phyloP scores from a whole-genome alignment of 1,140 invertebrate species.

The Scaptomyza hsui region DNA sequence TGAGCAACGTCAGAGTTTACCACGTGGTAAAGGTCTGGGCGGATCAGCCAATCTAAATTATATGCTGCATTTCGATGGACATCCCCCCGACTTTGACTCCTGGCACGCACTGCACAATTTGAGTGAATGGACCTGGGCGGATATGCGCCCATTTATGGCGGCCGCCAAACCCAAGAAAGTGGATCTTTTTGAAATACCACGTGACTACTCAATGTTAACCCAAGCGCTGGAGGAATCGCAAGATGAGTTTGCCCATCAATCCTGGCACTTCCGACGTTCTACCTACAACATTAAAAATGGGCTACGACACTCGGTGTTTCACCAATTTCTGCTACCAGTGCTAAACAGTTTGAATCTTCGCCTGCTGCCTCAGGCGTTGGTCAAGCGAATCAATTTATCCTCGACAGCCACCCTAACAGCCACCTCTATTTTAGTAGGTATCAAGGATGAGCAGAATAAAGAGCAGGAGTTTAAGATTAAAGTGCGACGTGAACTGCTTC shows the following conservation, averaged over 20 bases:
- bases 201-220: constrained; percentile 84
- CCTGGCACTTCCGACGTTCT: constrained; percentile 84
- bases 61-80: constrained; percentile 87
- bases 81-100: constrained; percentile 86
- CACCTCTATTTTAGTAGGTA: constrained; percentile 59
- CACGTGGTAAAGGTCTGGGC: constrained; percentile 88
- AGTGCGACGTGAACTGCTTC: constrained; percentile 88
- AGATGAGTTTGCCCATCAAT: constrained; percentile 82
- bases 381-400: constrained; percentile 83
- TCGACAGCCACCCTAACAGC: constrained; percentile 20
- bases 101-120: constrained; percentile 85
- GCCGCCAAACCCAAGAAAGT: constrained; percentile 47
- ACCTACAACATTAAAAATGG: constrained; percentile 88
- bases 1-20: constrained; percentile 86
- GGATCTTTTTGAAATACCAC: constrained; percentile 57
- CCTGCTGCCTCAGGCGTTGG: constrained; percentile 88
- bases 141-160: constrained; percentile 58
- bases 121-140: constrained; percentile 85
- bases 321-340: constrained; percentile 88
- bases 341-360: constrained; percentile 88
- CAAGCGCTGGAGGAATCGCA: constrained; percentile 84
- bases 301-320: constrained; percentile 87
- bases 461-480: constrained; percentile 84
- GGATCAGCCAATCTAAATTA: constrained; percentile 90
- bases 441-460: constrained; percentile 69